phyloP scores from a whole-genome alignment of 2,797 vertebrate species.

The Threskiornis aethiopicus region DNA sequence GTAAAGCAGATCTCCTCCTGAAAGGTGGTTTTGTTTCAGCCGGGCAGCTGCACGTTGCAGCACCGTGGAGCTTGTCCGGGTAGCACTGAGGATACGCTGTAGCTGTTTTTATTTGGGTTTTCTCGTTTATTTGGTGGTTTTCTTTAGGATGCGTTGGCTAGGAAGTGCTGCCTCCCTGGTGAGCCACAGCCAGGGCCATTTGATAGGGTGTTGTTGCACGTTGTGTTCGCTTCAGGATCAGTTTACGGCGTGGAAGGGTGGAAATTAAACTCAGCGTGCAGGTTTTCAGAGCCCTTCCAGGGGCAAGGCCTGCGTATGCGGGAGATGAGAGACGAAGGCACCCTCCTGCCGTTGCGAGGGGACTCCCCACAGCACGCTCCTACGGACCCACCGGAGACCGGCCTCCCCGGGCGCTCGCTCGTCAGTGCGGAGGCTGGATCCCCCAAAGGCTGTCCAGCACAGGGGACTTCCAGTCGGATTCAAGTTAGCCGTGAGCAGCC shows the following conservation, averaged over 20 bases:
- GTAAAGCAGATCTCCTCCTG: neutral
- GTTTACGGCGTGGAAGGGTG: neutral
- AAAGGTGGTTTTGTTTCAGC: neutral
- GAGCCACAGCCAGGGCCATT: neutral
- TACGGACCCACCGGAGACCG: fast-evolving
- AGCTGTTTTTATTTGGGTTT: neutral
- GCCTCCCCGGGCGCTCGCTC: neutral
- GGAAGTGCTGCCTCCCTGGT: neutral
- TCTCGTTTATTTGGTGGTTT: neutral
- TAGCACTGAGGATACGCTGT: fast-evolving
- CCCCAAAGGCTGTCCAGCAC: neutral
- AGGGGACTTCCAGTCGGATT: neutral
- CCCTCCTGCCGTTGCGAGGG: neutral
- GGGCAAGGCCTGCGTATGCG: fast-evolving
- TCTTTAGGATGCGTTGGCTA: neutral
- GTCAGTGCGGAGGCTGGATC: fast-evolving
- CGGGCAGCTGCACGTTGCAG: fast-evolving
- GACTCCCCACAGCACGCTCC: neutral
- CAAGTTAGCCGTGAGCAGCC: neutral
- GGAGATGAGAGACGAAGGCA: neutral
- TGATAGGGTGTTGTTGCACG: neutral
- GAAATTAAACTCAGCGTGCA: neutral
- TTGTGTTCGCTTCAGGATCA: neutral
- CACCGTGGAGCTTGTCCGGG: fast-evolving
- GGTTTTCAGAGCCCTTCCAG: neutral